phyloP scores from a whole-genome alignment of 2,797 vertebrate genomes.

The Galaxias olidus region DNA sequence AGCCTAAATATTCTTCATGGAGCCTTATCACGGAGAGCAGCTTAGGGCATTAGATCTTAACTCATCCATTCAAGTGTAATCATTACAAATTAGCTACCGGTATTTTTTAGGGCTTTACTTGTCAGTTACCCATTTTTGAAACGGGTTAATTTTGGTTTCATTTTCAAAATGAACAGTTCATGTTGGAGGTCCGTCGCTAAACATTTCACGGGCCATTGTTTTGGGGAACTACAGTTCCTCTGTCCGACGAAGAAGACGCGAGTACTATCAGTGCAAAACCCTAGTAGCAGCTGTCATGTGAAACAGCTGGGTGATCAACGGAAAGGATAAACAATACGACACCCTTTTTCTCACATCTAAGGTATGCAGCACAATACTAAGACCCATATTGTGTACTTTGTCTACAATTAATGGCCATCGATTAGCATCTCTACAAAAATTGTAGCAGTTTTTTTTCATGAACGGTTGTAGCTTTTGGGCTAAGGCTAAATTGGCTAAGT shows the following conservation, averaged over 20 bases:
- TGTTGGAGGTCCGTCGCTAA: no score
- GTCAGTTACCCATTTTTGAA: no score
- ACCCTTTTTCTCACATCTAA: slow-evolving; percentile 36
- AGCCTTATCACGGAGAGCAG: no score
- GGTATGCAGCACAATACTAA: slow-evolving; percentile 36
- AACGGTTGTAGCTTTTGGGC: slow-evolving; percentile 14
- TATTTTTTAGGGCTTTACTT: no score
- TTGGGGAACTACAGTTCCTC: background rate
- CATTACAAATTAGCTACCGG: no score
- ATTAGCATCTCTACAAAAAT: background rate
- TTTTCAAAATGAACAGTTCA: no score
- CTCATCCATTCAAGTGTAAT: no score
- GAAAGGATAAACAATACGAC: slow-evolving; percentile 58
- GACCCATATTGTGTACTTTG: no score
- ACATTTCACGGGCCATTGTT: background rate
- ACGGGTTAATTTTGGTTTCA: no score
- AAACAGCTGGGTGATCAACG: slow-evolving; percentile 72
- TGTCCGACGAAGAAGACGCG: slow-evolving; percentile 1
- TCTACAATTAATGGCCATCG: no score
- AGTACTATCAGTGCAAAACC: slow-evolving; percentile 11
- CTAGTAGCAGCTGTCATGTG: slow-evolving; percentile 69
- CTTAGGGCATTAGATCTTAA: no score
- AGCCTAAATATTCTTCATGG: no score
- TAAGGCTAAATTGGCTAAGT: background rate
- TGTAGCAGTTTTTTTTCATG: slow-evolving; percentile 36